Evolutionary conservation across 2,113 vertebrate species (phyloP).

Genomic region (Rhynchomys soricoides): DNA sequence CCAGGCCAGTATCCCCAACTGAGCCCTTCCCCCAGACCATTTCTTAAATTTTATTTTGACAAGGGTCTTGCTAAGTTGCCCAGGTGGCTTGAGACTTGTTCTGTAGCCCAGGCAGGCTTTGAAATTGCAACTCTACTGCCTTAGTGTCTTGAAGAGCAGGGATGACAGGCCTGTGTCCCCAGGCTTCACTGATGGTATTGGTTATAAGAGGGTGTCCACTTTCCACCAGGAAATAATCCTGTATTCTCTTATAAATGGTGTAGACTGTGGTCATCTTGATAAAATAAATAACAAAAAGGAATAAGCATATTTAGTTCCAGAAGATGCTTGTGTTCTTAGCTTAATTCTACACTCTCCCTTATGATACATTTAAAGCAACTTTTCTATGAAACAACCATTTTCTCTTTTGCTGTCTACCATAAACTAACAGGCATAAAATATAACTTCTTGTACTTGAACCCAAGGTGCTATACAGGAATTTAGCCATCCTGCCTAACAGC

Average conservation of each 20-base stretch:
- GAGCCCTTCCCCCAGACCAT: not conserved
- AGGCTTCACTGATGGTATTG: not conserved
- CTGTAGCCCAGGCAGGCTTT: not conserved
- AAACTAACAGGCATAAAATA: rapidly evolving
- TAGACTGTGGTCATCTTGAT: not conserved
- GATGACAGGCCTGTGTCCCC: not conserved
- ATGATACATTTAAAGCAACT: not conserved
- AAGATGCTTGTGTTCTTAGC: not conserved
- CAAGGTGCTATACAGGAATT: rapidly evolving
- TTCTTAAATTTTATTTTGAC: not conserved
- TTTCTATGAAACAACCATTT: not conserved
- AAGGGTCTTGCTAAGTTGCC: not conserved
- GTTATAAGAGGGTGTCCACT: not conserved
- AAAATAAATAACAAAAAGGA: not conserved
- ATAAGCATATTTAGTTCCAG: not conserved
- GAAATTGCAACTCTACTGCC: not conserved
- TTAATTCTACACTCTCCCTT: not conserved
- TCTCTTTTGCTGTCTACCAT: not conserved
- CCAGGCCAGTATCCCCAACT: too few relatives aligned
- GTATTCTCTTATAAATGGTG: not conserved
- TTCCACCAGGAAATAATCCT: not conserved
- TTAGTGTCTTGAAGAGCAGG: not conserved
- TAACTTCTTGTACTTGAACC: not conserved
- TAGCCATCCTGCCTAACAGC: not conserved
- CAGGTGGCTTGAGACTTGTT: not conserved